Evolutionary conservation across 1,140 invertebrate genomes (phyloP).

Genomic region (Chironomus striatipennis): DNA sequence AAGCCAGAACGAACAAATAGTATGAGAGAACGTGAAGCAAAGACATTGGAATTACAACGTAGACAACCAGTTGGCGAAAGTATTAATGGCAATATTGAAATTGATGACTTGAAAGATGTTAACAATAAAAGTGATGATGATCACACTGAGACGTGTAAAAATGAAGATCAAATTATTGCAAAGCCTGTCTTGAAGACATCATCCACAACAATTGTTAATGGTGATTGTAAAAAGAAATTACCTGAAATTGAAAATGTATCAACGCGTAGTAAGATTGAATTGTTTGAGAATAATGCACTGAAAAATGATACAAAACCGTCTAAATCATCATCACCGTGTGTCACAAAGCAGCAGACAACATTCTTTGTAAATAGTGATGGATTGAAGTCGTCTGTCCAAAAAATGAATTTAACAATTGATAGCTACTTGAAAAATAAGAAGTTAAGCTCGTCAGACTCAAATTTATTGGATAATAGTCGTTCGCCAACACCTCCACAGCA

Average conservation of each 20-base stretch:
- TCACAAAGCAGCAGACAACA: conserved; percentile 1
- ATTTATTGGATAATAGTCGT: conserved; percentile 5
- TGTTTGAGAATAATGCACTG: conserved; percentile 17
- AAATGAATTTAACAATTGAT: conserved; percentile 39
- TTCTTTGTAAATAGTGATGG: conserved; percentile 28
- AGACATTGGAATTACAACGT: conserved; percentile 42
- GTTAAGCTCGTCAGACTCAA: background rate
- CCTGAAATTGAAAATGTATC: conserved; percentile 37
- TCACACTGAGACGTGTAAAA: conserved; percentile 24
- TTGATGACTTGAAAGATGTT: conserved; percentile 28
- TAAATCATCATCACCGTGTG: background rate
- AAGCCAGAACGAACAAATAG: conserved; percentile 76
- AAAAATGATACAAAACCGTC: background rate
- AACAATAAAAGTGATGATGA: background rate
- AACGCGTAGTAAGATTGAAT: conserved; percentile 23
- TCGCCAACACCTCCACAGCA: conserved; percentile 10
- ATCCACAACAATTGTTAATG: conserved; percentile 34
- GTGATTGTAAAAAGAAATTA: conserved; percentile 28
- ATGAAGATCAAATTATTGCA: conserved; percentile 30
- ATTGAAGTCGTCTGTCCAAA: conserved; percentile 38
- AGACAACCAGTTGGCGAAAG: conserved; percentile 39
- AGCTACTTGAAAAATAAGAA: conserved; percentile 39
- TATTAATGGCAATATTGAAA: conserved; percentile 38
- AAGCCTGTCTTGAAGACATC: conserved; percentile 32
- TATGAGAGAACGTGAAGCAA: conserved; percentile 62